phyloP scores from a whole-genome alignment of 2,888 invertebrate species.

The Drosophila rellima region DNA sequence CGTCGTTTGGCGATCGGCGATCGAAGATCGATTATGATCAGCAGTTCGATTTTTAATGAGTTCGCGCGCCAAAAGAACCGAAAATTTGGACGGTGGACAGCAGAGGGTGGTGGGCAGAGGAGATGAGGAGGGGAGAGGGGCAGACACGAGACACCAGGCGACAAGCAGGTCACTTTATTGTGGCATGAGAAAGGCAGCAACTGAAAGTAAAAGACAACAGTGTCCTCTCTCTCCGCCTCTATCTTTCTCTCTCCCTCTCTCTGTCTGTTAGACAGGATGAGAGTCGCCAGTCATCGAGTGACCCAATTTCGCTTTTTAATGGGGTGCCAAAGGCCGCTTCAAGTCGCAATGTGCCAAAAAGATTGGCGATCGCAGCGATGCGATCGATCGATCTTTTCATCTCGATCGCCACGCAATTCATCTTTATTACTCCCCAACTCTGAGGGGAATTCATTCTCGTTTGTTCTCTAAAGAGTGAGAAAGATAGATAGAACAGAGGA shows the following conservation, averaged over 20 bases:
- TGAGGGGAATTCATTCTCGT: conserved; percentile 20
- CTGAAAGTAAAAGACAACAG: conserved; percentile 74
- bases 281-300: conserved; percentile 38
- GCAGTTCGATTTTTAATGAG: conserved; percentile 71
- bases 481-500: not conserved
- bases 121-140: conserved; percentile 1
- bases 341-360: conserved; percentile 56
- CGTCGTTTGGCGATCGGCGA: conserved; percentile 36
- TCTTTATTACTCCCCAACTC: conserved; percentile 63
- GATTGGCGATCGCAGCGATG: conserved; percentile 26
- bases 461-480: conserved; percentile 6
- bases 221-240: not conserved
- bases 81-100: not conserved
- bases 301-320: conserved; percentile 80
- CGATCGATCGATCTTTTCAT: conserved; percentile 38
- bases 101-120: not conserved
- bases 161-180: conserved; percentile 74
- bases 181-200: conserved; percentile 65
- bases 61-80: conserved; percentile 62
- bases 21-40: conserved; percentile 79
- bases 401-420: conserved; percentile 55
- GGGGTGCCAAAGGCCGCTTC: conserved; percentile 81
- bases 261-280: conserved; percentile 48
- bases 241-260: not conserved
- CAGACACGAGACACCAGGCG: conserved; percentile 15